These are phyloP conservation scores for Drosophila basisetae DNA, from an alignment of 2,888 invertebrate species.

Conservation along the genomic window DNA sequence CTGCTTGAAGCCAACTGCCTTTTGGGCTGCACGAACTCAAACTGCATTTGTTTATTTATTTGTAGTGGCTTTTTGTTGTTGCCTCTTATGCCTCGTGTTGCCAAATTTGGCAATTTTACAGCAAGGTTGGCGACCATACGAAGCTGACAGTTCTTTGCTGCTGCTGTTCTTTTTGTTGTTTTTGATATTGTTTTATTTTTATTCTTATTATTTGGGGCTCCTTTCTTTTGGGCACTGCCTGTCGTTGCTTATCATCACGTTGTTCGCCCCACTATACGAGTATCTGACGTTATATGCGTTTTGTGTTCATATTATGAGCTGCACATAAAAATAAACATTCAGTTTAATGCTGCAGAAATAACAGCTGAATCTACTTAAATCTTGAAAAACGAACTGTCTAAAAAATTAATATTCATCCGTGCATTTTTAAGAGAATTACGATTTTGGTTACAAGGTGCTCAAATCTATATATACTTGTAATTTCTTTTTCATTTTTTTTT, in stretches of 20 bases:
- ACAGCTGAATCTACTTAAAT: slow-evolving; percentile 10
- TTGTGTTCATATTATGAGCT: slow-evolving; percentile 58
- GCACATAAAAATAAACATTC: slow-evolving; percentile 61
- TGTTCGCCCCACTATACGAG: slow-evolving; percentile 7
- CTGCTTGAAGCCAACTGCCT: slow-evolving; percentile 18
- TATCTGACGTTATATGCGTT: slow-evolving; percentile 70
- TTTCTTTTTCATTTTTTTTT: background rate
- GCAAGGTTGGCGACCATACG: slow-evolving; percentile 41
- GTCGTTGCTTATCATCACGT: slow-evolving; percentile 37
- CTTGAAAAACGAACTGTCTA: slow-evolving; percentile 47
- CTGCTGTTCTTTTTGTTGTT: slow-evolving; percentile 19
- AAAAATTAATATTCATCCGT: slow-evolving; percentile 55
- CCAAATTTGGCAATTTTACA: slow-evolving; percentile 65
- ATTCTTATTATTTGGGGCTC: slow-evolving; percentile 31
- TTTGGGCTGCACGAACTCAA: slow-evolving; percentile 44
- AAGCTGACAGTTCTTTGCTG: slow-evolving; percentile 44
- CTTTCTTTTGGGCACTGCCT: slow-evolving; percentile 36
- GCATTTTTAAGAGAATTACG: background rate
- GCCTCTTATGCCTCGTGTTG: slow-evolving; percentile 20
- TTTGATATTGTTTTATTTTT: slow-evolving; percentile 15
- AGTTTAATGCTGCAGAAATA: slow-evolving; percentile 28
- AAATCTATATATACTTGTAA: background rate
- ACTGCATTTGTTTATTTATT: slow-evolving; percentile 76
- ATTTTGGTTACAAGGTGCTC: background rate
- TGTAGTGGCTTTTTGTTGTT: slow-evolving; percentile 39